Evolutionary conservation across 2,888 invertebrate genomes (phyloP), one percentile per base, ranked within the genome.

Genomic region (Xylota sylvarum): DNA sequence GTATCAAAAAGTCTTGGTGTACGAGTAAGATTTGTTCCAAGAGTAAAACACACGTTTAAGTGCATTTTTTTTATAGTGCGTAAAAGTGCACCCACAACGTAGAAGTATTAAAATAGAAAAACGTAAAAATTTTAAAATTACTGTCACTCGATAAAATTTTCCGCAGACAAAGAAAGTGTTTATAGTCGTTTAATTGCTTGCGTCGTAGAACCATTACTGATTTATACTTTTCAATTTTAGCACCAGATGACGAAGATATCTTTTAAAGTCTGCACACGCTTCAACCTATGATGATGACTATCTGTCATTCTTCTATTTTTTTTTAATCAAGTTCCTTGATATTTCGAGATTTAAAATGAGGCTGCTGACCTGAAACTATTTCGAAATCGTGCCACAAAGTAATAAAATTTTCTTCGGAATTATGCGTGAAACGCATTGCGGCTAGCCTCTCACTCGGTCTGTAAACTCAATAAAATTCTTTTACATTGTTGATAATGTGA

Each of bases 91-190:
- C 23, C 23, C 23, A 23, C 3, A 23, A 23, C 23, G 23, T 23
- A 23, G 23, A 1, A 10, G 9, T 2, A 7, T 1, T 35, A 35
- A 10, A 35, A 35, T 0, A 35, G 9, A 35, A 35, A 6, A 35
- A 35, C 35, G 35, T 35, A 35, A 35, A 35, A 35, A 9, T 10
- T 1, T 1, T 9, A 35, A 35, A 35, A 35, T 35, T 9, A 35
- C 6, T 43, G 14, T 14, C 43, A 14, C 43, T n/a, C 1, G 3
- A 43, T 43, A 6, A 43, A 43, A 23, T 5, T 43, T 14, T 6
- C 14, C 43, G 6, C 43, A 43, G 82, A 89, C 89, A 89, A 85
- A 78, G 88, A 90, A 88, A 89, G 89, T 88, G 90, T 90, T 89
- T 89, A 30, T 52, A 27, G 43, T 14, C 14, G 14, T 43, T n/a